phyloP scores from a whole-genome alignment of 2,113 vertebrate species.

The Heterotilapia buettikoferi region DNA sequence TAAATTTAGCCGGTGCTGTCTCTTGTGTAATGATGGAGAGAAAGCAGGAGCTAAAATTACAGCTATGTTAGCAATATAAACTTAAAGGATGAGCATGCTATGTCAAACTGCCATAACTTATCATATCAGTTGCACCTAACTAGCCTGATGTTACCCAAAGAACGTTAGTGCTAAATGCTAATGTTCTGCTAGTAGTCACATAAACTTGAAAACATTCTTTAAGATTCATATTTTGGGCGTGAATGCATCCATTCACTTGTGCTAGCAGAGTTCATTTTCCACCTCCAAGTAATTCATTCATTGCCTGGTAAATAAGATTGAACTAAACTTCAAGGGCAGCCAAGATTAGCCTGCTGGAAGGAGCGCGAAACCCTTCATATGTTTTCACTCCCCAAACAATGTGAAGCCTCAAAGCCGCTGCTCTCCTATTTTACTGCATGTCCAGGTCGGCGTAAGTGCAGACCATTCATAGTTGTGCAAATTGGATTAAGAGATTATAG shows the following conservation, averaged over 20 bases:
- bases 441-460: neutral
- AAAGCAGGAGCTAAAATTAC: neutral
- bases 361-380: neutral
- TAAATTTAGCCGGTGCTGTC: neutral
- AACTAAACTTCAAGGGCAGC: neutral
- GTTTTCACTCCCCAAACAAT: neutral
- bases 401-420: neutral
- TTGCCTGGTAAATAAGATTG: neutral
- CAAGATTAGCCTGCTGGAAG: neutral
- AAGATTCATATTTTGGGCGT: neutral
- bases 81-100: neutral
- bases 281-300: neutral
- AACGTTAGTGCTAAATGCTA: neutral
- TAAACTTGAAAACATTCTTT: neutral
- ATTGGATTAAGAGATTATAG: conserved; percentile 39
- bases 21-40: neutral
- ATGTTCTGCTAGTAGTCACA: neutral
- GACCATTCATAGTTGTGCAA: neutral
- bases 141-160: neutral
- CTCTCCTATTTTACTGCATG: neutral
- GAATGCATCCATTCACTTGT: neutral
- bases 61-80: neutral
- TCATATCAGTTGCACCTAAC: neutral
- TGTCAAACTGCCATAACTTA: neutral
- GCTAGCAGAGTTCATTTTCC: neutral